Evolutionary conservation across 1,140 invertebrate genomes (phyloP).

Genomic region (Scaptomyza pallida): DNA sequence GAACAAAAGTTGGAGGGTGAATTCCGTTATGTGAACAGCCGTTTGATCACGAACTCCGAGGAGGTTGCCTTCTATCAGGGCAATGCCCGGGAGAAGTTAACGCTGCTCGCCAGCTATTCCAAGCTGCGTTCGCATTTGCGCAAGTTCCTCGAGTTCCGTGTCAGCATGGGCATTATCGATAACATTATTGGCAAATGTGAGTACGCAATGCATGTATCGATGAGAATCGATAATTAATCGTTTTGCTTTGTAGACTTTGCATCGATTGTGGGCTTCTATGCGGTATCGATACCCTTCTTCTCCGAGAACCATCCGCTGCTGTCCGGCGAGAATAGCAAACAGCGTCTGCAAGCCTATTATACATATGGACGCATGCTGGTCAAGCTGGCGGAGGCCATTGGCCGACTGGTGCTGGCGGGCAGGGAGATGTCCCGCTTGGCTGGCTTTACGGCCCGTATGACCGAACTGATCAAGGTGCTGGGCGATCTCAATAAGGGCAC

Average conservation of each 20-base stretch:
- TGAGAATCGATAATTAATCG: too few relatives aligned
- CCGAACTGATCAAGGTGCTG: constrained; percentile 94
- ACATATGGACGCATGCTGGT: constrained; percentile 98
- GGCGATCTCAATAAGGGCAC: constrained; percentile 93
- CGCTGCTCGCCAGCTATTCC: constrained; percentile 93
- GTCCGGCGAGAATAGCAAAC: constrained; percentile 86
- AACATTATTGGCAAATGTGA: constrained; percentile 98
- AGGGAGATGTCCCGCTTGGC: constrained; percentile 96
- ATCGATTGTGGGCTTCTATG: constrained; percentile 96
- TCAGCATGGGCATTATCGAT: constrained; percentile 96
- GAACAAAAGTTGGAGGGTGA: constrained; percentile 99
- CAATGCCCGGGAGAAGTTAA: constrained; percentile 94
- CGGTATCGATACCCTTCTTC: constrained; percentile 97
- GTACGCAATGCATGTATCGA: constrained; percentile 66
- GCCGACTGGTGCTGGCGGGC: constrained; percentile 95
- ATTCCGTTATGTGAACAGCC: constrained; percentile 97
- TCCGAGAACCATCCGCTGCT: constrained; percentile 88
- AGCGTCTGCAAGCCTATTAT: constrained; percentile 94
- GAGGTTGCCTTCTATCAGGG: constrained; percentile 99
- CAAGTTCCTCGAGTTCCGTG: constrained; percentile 95
- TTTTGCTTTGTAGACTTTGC: constrained; percentile 90
- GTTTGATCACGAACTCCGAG: constrained; percentile 98
- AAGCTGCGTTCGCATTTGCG: constrained; percentile 95
- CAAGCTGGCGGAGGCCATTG: constrained; percentile 98
- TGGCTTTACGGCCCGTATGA: constrained; percentile 95